Conservation (phyloP, 2,888 invertebrate species). For the Hemicrepidius hirtus region DNA sequence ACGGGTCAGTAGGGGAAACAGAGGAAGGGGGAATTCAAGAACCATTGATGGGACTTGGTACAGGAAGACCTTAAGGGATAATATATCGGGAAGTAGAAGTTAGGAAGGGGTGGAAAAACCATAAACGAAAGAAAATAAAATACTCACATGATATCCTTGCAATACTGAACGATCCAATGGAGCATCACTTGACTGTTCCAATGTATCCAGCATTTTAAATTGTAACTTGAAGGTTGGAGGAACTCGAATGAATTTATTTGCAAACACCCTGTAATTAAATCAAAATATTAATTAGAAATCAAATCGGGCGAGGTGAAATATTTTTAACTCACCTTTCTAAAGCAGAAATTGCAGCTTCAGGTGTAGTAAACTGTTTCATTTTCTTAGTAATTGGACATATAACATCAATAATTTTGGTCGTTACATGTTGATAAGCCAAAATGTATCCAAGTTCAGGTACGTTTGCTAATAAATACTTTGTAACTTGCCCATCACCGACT, state of each 20-base stretch:
- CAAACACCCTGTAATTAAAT: slow-evolving; percentile 57
- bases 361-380: slow-evolving; percentile 39
- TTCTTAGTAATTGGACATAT: slow-evolving; percentile 46
- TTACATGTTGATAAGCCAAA: slow-evolving; percentile 36
- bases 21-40: too few relatives aligned
- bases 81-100: too few relatives aligned
- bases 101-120: too few relatives aligned
- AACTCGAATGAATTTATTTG: slow-evolving; percentile 59
- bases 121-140: too few relatives aligned
- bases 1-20: too few relatives aligned
- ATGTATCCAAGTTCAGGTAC: slow-evolving; percentile 53
- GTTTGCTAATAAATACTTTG: slow-evolving; percentile 48
- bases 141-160: slow-evolving; percentile 67
- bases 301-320: too few relatives aligned
- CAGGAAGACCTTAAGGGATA: too few relatives aligned
- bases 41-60: too few relatives aligned
- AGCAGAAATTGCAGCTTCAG: slow-evolving; percentile 48
- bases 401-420: slow-evolving; percentile 34
- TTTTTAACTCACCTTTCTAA: slow-evolving; percentile 56
- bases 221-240: slow-evolving; percentile 64
- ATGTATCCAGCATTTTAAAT: slow-evolving; percentile 57
- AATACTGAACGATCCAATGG: slow-evolving; percentile 62
- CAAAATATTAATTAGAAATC: slow-evolving; percentile 44
- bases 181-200: slow-evolving; percentile 53
- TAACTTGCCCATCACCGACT: neutral